Evolutionary conservation across 1,140 invertebrate genomes (phyloP), one percentile per base, ranked within the genome.

Genomic region (Neotoxoptera formosana): DNA sequence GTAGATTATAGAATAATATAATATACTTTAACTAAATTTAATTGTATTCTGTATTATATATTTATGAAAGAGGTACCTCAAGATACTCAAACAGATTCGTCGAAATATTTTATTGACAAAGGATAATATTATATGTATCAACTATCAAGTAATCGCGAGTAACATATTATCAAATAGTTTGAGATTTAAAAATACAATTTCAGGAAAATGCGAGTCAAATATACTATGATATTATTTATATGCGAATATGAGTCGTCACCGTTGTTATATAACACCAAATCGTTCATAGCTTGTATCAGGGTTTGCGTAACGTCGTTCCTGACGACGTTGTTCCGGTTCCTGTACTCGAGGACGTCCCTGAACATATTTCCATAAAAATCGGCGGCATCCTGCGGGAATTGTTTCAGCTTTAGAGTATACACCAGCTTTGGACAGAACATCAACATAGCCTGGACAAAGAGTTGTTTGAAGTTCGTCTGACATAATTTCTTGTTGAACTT

Each of bases 231-330:
- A n/a, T n/a, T n/a, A n/a, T n/a, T n/a, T n/a, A n/a, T n/a, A n/a
- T n/a, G n/a, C n/a, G n/a, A n/a, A n/a, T n/a, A 96, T 88, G 25
- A 96, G 30, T n/a, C 56, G 8, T 30, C 56, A 4, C 36, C n/a
- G 21, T 21, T 7, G 36, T 67, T 67, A 41, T 84, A 25, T 21
- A 4, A 3, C 34, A 91, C 60, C 30, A 91, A 91, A 30, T 91
- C 90, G 0, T 67, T 81, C 45, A 8, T 76, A 20, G 90, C 90
- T 45, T 95, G 93, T 8, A 94, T 90, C 93, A 95, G 93, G 25
- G 94, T 56, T 7, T 95, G 94, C 3, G 95, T 60, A 90, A 95
- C 94, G 53, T 95, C 95, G n/a, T 94, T 94, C 84, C 94, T 94
- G 4, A 81, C 17, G 17, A 90, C 51, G 17, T 88, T 53, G 23